These are phyloP conservation scores for Dicycla oo DNA, from an alignment of 2,888 invertebrate species.

Conservation along the genomic window DNA sequence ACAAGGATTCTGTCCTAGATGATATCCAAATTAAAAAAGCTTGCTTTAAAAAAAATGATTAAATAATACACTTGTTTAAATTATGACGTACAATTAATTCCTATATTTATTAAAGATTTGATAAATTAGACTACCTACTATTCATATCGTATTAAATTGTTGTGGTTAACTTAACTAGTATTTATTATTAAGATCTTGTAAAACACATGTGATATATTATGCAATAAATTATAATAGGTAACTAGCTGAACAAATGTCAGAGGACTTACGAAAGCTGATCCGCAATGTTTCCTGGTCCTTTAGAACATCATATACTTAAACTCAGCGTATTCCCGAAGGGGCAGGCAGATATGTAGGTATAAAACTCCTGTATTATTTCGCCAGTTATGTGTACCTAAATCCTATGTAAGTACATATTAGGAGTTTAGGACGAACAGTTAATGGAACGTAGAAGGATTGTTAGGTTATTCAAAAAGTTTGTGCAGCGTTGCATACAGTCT, in stretches of 20 bases:
- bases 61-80: too few species aligned
- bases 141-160: too few species aligned
- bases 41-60: too few species aligned
- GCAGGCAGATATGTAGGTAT: neutral
- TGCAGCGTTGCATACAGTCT: neutral
- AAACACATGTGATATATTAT: too few species aligned
- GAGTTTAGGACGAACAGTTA: neutral
- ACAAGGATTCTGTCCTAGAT: too few species aligned
- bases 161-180: too few species aligned
- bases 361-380: neutral
- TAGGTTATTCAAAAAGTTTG: constrained; percentile 17
- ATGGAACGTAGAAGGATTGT: neutral
- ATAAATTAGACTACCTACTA: too few species aligned
- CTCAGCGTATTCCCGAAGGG: neutral
- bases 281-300: neutral
- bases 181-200: too few species aligned
- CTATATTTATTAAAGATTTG: too few species aligned
- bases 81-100: too few species aligned
- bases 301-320: neutral
- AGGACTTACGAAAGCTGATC: neutral
- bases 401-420: neutral
- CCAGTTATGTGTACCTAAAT: neutral
- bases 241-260: neutral
- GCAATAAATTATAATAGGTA: too few species aligned
- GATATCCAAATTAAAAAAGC: too few species aligned